Percentiles rank a stretch among this genome's conserved stretches.
These are phyloP conservation scores for Dicerorhinus sumatrensis DNA, from an alignment of 2,113 vertebrate genomes.

Conservation along the genomic window DNA sequence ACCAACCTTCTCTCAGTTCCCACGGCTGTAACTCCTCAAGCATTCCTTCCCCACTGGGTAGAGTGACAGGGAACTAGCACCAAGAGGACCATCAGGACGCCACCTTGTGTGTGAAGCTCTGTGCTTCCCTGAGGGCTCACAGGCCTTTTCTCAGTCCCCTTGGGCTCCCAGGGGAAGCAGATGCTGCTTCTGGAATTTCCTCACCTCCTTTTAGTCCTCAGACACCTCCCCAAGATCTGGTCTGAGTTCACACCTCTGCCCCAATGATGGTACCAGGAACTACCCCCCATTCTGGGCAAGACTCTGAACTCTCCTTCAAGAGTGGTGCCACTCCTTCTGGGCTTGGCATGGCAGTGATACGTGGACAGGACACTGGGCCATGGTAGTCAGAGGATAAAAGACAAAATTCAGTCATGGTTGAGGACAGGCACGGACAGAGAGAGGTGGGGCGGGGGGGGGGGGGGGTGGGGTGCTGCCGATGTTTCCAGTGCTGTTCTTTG, in stretches of 20 bases:
- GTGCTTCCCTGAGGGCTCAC: neutral
- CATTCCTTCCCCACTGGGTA: neutral
- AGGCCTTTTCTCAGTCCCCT: too few species aligned
- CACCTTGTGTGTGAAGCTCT: neutral
- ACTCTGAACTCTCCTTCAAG: neutral
- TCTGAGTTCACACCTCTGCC: neutral
- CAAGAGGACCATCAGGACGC: neutral
- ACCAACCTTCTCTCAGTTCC: neutral
- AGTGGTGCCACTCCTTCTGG: neutral
- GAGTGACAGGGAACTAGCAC: neutral
- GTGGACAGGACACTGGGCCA: neutral
- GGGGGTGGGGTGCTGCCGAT: accelerated
- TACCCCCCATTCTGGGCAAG: neutral
- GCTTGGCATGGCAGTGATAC: accelerated
- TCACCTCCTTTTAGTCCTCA: neutral
- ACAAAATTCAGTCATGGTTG: neutral
- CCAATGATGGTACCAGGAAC: neutral
- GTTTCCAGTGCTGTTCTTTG: neutral
- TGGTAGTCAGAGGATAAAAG: neutral
- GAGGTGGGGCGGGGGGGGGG: accelerated
- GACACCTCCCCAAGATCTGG: neutral
- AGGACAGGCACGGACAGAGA: neutral
- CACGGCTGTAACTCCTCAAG: neutral
- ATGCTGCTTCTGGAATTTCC: neutral
- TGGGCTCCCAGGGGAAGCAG: neutral